Evolutionary conservation across 2,113 vertebrate genomes (phyloP).

Genomic region (Microtus oregoni): DNA sequence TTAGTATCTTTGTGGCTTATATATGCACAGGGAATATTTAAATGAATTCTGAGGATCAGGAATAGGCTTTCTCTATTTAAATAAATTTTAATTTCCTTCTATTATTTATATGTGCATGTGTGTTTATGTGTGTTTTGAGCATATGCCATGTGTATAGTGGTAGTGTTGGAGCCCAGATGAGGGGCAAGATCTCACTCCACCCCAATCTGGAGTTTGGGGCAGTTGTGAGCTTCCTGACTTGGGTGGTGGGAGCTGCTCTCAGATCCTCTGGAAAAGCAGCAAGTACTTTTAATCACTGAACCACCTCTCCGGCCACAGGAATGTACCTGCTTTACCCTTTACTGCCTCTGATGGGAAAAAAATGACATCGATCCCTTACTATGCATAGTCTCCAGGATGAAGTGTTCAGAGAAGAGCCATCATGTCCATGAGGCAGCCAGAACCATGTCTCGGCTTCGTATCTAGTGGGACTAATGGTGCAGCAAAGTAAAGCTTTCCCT

Average conservation of each 20-base stretch:
- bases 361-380: background rate
- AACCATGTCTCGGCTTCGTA: background rate
- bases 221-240: background rate
- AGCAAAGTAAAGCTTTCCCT: background rate
- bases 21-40: background rate
- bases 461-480: background rate
- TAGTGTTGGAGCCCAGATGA: background rate
- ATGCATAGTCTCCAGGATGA: background rate
- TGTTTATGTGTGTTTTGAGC: background rate
- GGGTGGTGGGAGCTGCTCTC: background rate
- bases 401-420: background rate
- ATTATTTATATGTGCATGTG: background rate
- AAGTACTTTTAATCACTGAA: background rate
- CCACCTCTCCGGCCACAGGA: too few species aligned
- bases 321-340: background rate
- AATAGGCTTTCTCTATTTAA: background rate
- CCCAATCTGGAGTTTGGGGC: background rate
- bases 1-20: background rate
- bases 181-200: background rate
- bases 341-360: background rate
- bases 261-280: background rate
- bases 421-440: background rate
- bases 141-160: background rate
- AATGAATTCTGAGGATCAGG: rapidly evolving
- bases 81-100: background rate